Evolutionary conservation across 2,113 vertebrate species (phyloP), one percentile per base, ranked within the genome.

Genomic region (Sigmodon hispidus): DNA sequence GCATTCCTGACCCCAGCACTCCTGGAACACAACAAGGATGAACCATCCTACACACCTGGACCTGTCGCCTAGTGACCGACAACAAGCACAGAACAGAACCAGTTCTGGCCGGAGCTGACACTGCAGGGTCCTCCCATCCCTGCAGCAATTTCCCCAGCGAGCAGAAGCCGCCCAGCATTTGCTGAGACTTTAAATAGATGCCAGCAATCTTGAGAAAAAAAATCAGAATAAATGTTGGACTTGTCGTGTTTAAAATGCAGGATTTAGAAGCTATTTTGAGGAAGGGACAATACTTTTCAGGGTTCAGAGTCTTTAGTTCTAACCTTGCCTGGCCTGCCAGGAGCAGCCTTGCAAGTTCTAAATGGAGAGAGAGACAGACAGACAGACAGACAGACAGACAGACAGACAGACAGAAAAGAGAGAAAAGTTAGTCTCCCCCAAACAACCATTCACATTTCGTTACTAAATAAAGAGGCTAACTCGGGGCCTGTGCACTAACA

Each of bases 81-180:
- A 88, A 90, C 94, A 92, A 96, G 92, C 88, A 21, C 52, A 16
- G 77, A 95, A 96, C 48, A 94, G 77, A 96, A 77, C 65, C 96
- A 55, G 87, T 85, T n/a, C 11, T 9, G 80, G 63, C 76, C 36
- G 48, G 31, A 45, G 19, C 34, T 36, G 31, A 59, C 93, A 10
- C 1, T 26, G 34, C 40, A 31, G 91, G 57, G 57, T 69, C 88
- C 91, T 40, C 84, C 92, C 12, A 11, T 57, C 55, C 67, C 40
- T 12, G 48, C 24, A 83, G 87, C 61, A 55, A 55, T 55, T 76
- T 79, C n/a, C 87, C 79, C 84, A 52, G 43, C 17, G 15, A 81
- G 55, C 45, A 15, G 79, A 81, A 81, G 76, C 26, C 8, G 63
- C 26, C 31, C 3, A 19, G 48, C 7, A 11, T 55, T 90, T 67